These are phyloP conservation scores for Synanthedon andrenaeformis DNA, from an alignment of 2,888 invertebrate species.

Conservation along the genomic window DNA sequence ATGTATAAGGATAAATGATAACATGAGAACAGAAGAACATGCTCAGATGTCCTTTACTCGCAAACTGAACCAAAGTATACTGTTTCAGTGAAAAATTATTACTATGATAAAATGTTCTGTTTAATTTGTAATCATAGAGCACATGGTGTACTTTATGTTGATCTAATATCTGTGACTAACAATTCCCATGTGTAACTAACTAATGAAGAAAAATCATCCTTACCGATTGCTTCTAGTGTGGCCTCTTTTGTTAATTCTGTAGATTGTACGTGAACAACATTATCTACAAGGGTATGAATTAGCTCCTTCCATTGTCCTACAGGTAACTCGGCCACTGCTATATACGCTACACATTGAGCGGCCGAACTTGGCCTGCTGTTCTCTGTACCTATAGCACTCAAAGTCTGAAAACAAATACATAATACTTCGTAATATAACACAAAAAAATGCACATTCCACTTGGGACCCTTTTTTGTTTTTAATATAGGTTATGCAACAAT, in stretches of 20 bases:
- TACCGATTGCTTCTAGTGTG: conserved; percentile 96
- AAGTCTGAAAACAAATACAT: conserved; percentile 73
- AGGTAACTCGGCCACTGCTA: conserved; percentile 96
- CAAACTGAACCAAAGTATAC: no score
- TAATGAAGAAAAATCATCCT: conserved; percentile 5
- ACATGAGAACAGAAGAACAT: no score
- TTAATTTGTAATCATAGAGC: no score
- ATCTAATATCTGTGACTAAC: no score
- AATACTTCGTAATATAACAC: not conserved
- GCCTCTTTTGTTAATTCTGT: conserved; percentile 97
- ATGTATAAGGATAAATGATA: no score
- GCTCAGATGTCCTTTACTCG: no score
- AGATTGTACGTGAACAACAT: conserved; percentile 87
- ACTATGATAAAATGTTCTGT: no score
- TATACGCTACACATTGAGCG: conserved; percentile 98
- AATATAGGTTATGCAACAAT: no score
- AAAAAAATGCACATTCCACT: not conserved
- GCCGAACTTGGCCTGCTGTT: conserved; percentile 95
- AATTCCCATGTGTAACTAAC: no score
- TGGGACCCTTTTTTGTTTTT: no score
- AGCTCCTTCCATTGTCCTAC: conserved; percentile 93
- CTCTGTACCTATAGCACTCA: conserved; percentile 96
- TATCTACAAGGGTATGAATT: conserved; percentile 87
- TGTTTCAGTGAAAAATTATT: no score
- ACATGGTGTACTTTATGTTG: no score